Base-by-base conservation (phyloP, 2,113 vertebrate genomes). In the Tragulus kanchil region DNA sequence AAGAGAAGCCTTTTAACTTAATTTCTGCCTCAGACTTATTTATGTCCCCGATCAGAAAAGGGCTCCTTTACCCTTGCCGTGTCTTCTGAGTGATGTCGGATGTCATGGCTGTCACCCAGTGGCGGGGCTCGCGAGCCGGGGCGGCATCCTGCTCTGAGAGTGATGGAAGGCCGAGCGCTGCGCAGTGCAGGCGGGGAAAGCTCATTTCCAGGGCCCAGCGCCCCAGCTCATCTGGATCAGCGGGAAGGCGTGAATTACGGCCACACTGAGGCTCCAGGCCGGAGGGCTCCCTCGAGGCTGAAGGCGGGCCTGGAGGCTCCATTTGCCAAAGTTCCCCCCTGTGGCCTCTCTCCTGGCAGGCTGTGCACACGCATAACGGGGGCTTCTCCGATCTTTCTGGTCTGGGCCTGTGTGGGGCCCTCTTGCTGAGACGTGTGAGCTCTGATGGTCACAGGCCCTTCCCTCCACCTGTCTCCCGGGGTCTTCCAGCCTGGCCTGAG, bases 311-410 rank as follows among this genome's bases (percentile, higher is more conserved):
- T 89, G 89, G 94, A 95, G 93, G 94, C 11, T 23, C 95, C 97
- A 96, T 98, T 98, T 96, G 95, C 95, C 92, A 97, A 97, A 97
- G 83, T 91, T 83, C 89, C 92, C 94, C 89, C 94, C 81, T 61
- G 95, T 90, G 90, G 85, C 85, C 90, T 93, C 85, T 88, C 85
- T 61, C n/a, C 61, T 86, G 62, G 64, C 54, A 85, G 96, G 52
- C 54, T 81, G 78, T 92, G 79, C 94, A 42, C 83, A 64, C 26
- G 11, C 50, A 2, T n/a, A 85, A 96, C 65, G 50, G n/a, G 50
- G 59, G 93, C 64, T 54, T 67, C 85, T 78, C 54, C 67, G 25
- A 56, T 78, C 89, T 86, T 95, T 86, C 52, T 81, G 56, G 90
- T 77, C 85, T 85, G 59, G 58, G 26, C 85, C 94, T 42, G 58